phyloP scores from a whole-genome alignment of 2,888 invertebrate genomes.

The Koerneria pararmatus region DNA sequence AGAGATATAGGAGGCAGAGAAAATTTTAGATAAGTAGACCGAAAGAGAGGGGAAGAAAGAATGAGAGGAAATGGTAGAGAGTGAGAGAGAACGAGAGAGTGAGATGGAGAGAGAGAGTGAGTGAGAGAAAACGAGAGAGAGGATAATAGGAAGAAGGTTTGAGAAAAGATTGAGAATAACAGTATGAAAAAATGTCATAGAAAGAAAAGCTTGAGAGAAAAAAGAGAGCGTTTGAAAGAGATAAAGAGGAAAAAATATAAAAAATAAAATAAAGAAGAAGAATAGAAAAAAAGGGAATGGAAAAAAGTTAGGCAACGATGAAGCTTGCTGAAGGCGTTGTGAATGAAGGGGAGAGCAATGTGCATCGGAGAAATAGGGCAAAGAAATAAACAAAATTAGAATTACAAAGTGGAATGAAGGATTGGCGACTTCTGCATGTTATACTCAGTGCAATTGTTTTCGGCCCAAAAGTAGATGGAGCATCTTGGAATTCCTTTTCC shows the following conservation, averaged over 20 bases:
- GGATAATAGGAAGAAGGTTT: neutral
- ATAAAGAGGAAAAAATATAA: neutral
- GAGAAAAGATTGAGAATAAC: slow-evolving; percentile 11
- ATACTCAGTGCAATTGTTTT: no score
- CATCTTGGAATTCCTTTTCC: no score
- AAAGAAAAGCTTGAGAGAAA: no score
- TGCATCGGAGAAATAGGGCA: neutral
- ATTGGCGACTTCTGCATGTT: no score
- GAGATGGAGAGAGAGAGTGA: neutral
- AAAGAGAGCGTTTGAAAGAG: neutral
- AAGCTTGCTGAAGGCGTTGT: neutral
- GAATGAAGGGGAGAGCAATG: neutral
- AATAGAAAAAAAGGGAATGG: slow-evolving; percentile 1
- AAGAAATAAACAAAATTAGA: neutral
- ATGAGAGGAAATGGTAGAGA: neutral
- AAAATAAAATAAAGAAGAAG: slow-evolving; percentile 6
- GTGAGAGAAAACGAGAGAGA: neutral
- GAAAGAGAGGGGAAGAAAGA: neutral
- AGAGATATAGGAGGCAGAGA: neutral
- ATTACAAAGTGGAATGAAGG: neutral
- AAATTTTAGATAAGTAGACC: neutral
- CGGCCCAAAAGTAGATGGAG: no score
- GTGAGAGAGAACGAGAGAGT: neutral
- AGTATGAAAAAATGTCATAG: no score
- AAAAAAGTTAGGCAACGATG: slow-evolving; percentile 3